phyloP scores from a whole-genome alignment of 1,140 invertebrate species.

The Drosophila leontia region DNA sequence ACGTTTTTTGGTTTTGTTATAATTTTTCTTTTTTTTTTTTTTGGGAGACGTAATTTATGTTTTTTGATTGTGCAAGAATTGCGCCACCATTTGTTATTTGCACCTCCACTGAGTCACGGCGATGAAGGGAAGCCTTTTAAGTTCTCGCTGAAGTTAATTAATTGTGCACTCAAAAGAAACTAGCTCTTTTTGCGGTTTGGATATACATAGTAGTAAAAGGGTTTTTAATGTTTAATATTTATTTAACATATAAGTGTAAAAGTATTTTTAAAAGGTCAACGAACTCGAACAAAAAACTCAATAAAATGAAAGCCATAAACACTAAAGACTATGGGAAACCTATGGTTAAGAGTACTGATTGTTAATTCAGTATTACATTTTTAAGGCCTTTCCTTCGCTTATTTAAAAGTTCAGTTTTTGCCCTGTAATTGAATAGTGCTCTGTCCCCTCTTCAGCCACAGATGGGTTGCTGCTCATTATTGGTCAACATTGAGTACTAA shows the following conservation, averaged over 20 bases:
- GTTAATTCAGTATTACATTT: background rate
- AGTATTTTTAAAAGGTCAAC: background rate
- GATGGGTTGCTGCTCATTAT: slow-evolving; percentile 42
- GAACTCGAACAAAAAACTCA: background rate
- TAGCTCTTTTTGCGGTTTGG: background rate
- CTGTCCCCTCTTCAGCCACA: slow-evolving; percentile 2
- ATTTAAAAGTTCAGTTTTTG: background rate
- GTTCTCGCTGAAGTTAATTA: slow-evolving; percentile 48
- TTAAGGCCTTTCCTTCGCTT: background rate
- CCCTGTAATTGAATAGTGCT: slow-evolving; percentile 29
- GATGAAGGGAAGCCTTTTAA: slow-evolving; percentile 46
- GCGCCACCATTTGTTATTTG: slow-evolving; percentile 65
- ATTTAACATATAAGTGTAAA: background rate
- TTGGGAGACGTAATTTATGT: slow-evolving; percentile 71
- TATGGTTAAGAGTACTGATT: background rate
- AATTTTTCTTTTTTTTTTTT: slow-evolving; percentile 58
- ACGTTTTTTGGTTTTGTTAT: slow-evolving; percentile 47
- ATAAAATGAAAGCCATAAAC: background rate
- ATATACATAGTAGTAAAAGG: too few relatives aligned
- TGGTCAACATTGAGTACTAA: slow-evolving; percentile 64
- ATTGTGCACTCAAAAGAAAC: slow-evolving; percentile 31
- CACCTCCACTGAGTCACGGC: slow-evolving; percentile 16
- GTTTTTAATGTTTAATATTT: background rate
- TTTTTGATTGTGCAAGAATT: slow-evolving; percentile 78
- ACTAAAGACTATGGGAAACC: too few relatives aligned